These are phyloP conservation scores for Hypsopygia costalis DNA, from an alignment of 2,888 invertebrate genomes.

Conservation along the genomic window DNA sequence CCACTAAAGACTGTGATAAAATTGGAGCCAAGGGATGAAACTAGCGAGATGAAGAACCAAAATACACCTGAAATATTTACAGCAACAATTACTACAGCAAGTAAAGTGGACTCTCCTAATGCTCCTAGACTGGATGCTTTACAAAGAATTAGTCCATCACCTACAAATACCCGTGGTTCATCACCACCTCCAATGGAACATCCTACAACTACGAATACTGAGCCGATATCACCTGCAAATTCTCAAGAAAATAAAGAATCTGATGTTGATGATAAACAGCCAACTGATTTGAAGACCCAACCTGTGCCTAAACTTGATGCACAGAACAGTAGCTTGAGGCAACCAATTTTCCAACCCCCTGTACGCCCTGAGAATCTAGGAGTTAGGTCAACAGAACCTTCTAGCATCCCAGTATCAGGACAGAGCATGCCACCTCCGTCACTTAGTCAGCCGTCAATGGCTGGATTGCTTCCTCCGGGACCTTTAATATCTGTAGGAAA, in stretches of 20 bases:
- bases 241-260: slow-evolving; percentile 67
- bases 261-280: slow-evolving; percentile 67
- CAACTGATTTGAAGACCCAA: slow-evolving; percentile 70
- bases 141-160: slow-evolving; percentile 71
- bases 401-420: slow-evolving; percentile 52
- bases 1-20: slow-evolving; percentile 75
- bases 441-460: slow-evolving; percentile 77
- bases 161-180: slow-evolving; percentile 57
- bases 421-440: slow-evolving; percentile 69
- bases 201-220: slow-evolving; percentile 56
- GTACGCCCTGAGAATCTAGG: slow-evolving; percentile 66
- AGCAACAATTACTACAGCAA: slow-evolving; percentile 65
- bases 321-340: slow-evolving; percentile 45
- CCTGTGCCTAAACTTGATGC: slow-evolving; percentile 54
- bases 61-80: slow-evolving; percentile 75
- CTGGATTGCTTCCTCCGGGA: slow-evolving; percentile 79
- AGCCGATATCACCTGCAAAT: slow-evolving; percentile 69
- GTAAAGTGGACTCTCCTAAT: slow-evolving; percentile 68
- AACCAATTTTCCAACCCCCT: slow-evolving; percentile 56
- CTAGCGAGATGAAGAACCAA: slow-evolving; percentile 65
- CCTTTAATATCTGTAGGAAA: slow-evolving; percentile 82
- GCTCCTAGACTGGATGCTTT: slow-evolving; percentile 60
- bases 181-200: slow-evolving; percentile 71
- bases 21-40: slow-evolving; percentile 73
- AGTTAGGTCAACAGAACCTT: slow-evolving; percentile 54